phyloP scores from a whole-genome alignment of 2,888 invertebrate species.

The Antheraea assamensis region DNA sequence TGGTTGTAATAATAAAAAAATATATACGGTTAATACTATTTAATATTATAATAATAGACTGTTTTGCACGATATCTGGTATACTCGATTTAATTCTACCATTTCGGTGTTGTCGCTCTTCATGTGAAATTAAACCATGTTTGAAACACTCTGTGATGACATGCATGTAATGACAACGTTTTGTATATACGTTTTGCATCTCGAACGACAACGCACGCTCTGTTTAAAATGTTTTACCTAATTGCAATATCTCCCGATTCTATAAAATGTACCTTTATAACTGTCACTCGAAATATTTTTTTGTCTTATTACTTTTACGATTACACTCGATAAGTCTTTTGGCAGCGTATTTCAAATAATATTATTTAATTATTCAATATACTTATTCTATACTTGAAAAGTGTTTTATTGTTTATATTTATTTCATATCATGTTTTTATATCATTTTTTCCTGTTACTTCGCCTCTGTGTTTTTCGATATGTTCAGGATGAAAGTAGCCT shows the following conservation, averaged over 20 bases:
- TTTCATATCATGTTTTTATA: too few relatives aligned
- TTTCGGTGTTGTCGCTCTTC: conserved; percentile 50
- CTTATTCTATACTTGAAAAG: conserved; percentile 79
- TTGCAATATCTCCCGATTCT: conserved; percentile 58
- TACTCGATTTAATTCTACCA: conserved; percentile 46
- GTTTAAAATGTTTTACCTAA: conserved; percentile 44
- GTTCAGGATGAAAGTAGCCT: too few relatives aligned
- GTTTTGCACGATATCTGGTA: conserved; percentile 75
- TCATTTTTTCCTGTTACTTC: too few relatives aligned
- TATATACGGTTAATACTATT: conserved; percentile 66
- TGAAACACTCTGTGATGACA: conserved; percentile 67
- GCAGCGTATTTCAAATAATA: conserved; percentile 80
- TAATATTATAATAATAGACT: conserved; percentile 78
- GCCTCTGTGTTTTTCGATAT: too few relatives aligned
- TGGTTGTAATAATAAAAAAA: conserved; percentile 78
- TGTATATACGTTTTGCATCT: conserved; percentile 44
- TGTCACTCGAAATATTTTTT: conserved; percentile 68
- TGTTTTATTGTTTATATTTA: conserved; percentile 63
- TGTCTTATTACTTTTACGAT: conserved; percentile 78
- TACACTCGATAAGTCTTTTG: conserved; percentile 80
- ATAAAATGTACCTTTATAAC: conserved; percentile 61
- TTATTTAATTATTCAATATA: conserved; percentile 83
- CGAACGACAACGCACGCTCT: conserved; percentile 42
- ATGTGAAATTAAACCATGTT: conserved; percentile 35
- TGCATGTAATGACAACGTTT: conserved; percentile 32